A percentile compares a stretch with the other conserved stretches of the same genome.
Conservation (phyloP, 2,888 invertebrate genomes). For the Drosophila fulvimacula region DNA sequence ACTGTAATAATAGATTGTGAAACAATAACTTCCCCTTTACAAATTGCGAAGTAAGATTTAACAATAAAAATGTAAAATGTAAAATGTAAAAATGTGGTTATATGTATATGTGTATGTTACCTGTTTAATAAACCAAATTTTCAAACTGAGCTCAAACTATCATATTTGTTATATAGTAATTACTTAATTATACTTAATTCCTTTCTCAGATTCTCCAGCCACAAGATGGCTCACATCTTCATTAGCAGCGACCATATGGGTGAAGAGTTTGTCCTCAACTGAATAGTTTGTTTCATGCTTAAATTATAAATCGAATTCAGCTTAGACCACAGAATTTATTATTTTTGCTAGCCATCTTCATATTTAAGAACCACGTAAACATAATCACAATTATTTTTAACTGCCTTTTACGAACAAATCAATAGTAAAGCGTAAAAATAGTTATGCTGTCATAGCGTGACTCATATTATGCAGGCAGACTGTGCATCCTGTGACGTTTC, state of each 20-base stretch:
- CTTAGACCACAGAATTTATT: background rate
- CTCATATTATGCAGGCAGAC: conserved; percentile 29
- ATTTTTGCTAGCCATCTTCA: background rate
- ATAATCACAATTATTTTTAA: conserved; percentile 1
- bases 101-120: conserved; percentile 49
- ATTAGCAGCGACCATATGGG: background rate
- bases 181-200: background rate
- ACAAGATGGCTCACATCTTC: background rate
- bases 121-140: conserved; percentile 61
- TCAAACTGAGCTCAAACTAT: conserved; percentile 38
- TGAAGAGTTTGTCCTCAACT: background rate
- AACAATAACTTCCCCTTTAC: conserved; percentile 75
- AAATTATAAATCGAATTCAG: background rate
- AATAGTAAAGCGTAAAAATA: conserved; percentile 50
- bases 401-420: conserved; percentile 37
- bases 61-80: conserved; percentile 50
- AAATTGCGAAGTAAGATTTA: conserved; percentile 68
- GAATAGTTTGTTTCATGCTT: background rate
- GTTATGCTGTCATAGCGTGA: conserved; percentile 58
- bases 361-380: too few relatives aligned
- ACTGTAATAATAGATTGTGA: conserved; percentile 62
- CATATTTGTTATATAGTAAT: background rate
- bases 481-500: conserved; percentile 43
- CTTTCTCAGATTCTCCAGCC: background rate
- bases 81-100: conserved; percentile 52